Conservation (phyloP, 2,888 invertebrate genomes). For the Drosophila demipolita region DNA sequence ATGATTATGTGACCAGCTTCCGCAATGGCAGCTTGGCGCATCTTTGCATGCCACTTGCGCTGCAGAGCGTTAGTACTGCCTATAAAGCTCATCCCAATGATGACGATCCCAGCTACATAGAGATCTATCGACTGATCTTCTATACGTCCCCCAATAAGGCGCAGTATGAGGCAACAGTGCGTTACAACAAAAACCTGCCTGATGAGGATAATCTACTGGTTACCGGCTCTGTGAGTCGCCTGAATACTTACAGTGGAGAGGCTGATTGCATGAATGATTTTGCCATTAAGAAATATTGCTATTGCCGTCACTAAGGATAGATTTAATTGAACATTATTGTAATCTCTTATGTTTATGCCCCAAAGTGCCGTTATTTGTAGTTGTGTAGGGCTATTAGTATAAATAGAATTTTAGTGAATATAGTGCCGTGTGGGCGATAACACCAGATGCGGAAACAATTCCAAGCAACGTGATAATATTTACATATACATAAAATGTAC, state of each 20-base stretch:
- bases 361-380: conserved; percentile 56
- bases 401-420: not conserved
- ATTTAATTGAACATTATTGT: conserved; percentile 7
- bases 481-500: conserved; percentile 21
- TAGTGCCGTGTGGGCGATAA: conserved; percentile 37
- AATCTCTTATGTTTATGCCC: conserved; percentile 30
- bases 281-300: conserved; percentile 87
- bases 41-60: conserved; percentile 86
- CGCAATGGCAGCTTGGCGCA: conserved; percentile 81
- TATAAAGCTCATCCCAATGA: conserved; percentile 81
- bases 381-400: conserved; percentile 24
- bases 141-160: conserved; percentile 89
- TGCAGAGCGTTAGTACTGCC: conserved; percentile 87
- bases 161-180: conserved; percentile 90
- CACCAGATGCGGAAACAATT: conserved; percentile 39
- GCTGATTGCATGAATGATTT: conserved; percentile 86
- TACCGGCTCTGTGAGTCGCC: conserved; percentile 88
- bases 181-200: conserved; percentile 76
- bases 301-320: conserved; percentile 82
- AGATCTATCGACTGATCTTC: conserved; percentile 89
- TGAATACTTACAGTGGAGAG: conserved; percentile 86
- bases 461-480: conserved; percentile 55
- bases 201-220: conserved; percentile 84
- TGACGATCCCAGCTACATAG: conserved; percentile 32
- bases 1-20: conserved; percentile 75